These are phyloP conservation scores for Fabriciana adippe DNA, from an alignment of 2,888 invertebrate species.

Conservation along the genomic window DNA sequence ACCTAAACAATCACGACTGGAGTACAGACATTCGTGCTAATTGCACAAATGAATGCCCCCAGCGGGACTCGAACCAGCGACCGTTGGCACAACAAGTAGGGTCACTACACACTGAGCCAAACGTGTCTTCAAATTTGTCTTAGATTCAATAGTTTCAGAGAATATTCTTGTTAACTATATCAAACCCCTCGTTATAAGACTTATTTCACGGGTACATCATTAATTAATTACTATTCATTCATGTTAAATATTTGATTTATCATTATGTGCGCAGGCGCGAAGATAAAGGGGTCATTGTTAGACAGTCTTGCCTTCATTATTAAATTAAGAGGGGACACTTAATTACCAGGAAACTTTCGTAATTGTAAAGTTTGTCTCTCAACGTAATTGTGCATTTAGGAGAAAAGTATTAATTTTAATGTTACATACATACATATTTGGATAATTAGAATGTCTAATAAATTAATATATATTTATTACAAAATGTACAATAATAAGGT, in stretches of 20 bases:
- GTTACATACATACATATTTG: neutral
- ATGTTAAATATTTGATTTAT: neutral
- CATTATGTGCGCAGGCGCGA: conserved; percentile 7
- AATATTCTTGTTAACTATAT: no score
- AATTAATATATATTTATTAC: neutral
- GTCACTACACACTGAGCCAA: no score
- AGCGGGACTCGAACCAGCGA: no score
- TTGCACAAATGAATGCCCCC: no score
- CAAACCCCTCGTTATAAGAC: no score
- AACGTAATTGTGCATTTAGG: conserved; percentile 3
- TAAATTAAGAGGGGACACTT: conserved; percentile 16
- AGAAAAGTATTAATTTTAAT: conserved; percentile 8
- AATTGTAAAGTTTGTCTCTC: conserved; percentile 11
- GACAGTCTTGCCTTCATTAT: conserved; percentile 17
- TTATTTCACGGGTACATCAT: no score
- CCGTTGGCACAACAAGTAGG: no score
- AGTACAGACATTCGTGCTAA: no score
- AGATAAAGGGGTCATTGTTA: neutral
- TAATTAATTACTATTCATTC: neutral
- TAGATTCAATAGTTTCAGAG: no score
- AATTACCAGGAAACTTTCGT: conserved; percentile 14
- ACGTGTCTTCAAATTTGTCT: no score
- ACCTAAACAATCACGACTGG: no score
- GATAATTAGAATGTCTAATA: neutral
- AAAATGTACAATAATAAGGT: no score